Evolutionary conservation across 2,888 invertebrate genomes (phyloP), one percentile per base, ranked within the genome.

Genomic region (Cantharis lateralis): DNA sequence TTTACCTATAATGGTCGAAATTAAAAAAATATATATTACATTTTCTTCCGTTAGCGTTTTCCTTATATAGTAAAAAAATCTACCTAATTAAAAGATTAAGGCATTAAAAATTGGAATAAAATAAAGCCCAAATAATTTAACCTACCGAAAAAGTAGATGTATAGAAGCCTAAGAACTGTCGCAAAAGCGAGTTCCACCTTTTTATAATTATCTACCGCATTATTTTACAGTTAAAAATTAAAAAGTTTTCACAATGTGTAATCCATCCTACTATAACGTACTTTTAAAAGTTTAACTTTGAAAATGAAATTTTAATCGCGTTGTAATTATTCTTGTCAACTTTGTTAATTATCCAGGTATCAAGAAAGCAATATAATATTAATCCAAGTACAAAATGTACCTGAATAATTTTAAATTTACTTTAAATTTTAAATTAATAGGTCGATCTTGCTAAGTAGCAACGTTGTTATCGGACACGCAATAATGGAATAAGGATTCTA

Each of bases 401-500:
- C 32, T 3, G 32, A 32, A 32, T 32, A 24, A 32, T 32, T 32
- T 32, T 32, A 32, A 32, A 5, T 32, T 32, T 32, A n/a, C 48
- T 48, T 48, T 13, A 48, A 32, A 48, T 48, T 48, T n/a, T 48
- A 48, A 48, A 48, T 48, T 48, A 48, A 48, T 48, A 48, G 48
- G 48, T 72, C 66, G 32, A 66, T 63, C 72, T 72, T 28, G 48
- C 20, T 64, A 9, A n/a, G 15, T 20, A 9, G 11, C 18, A 28
- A 66, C 24, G 16, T 66, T n/a, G 32, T 24, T 20, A 66, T 61
- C 16, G 66, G 11, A 61, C 72, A 72, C 66, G 72, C 72, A 72
- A 71, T 64, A 72, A 48, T 15, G 66, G 72, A 66, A 72, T 72
- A 72, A n/a, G 15, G 20, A 72, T 66, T 13, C 32, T 13, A 32